These are phyloP conservation scores for Peromyscus californicus DNA, from an alignment of 2,113 vertebrate genomes.

Conservation along the genomic window DNA sequence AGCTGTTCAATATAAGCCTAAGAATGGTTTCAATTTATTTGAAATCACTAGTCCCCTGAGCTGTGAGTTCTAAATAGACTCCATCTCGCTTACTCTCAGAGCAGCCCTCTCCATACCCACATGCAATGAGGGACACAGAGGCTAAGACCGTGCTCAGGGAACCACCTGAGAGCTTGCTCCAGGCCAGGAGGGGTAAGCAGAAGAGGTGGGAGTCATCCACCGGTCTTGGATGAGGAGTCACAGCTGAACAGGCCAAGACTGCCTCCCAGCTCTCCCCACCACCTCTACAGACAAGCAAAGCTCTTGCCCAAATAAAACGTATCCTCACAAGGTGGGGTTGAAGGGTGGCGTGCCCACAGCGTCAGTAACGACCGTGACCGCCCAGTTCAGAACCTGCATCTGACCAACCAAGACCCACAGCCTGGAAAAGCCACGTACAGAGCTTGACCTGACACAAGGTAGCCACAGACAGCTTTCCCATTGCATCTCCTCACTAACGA, in stretches of 20 bases:
- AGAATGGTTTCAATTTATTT: no score
- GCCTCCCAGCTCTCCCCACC: neutral
- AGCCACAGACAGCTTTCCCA: rapidly evolving
- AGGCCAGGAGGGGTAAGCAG: neutral
- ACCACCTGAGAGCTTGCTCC: rapidly evolving
- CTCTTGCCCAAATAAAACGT: neutral
- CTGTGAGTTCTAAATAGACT: no score
- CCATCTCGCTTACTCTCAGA: neutral
- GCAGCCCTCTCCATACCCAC: neutral
- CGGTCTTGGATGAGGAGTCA: neutral
- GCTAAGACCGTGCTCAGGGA: neutral
- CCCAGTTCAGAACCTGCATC: neutral
- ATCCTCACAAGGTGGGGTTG: rapidly evolving
- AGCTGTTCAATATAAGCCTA: rapidly evolving
- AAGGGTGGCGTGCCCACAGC: rapidly evolving
- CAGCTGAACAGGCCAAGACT: rapidly evolving
- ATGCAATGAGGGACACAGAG: rapidly evolving
- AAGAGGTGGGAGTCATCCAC: rapidly evolving
- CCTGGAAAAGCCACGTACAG: rapidly evolving
- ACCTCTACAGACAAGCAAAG: neutral
- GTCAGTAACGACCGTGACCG: neutral
- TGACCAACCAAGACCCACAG: neutral
- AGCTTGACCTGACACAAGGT: neutral
- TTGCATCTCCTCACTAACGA: rapidly evolving
- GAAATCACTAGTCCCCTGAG: neutral